Evolutionary conservation across 1,140 invertebrate genomes (phyloP).

Genomic region (Panulirus ornatus): DNA sequence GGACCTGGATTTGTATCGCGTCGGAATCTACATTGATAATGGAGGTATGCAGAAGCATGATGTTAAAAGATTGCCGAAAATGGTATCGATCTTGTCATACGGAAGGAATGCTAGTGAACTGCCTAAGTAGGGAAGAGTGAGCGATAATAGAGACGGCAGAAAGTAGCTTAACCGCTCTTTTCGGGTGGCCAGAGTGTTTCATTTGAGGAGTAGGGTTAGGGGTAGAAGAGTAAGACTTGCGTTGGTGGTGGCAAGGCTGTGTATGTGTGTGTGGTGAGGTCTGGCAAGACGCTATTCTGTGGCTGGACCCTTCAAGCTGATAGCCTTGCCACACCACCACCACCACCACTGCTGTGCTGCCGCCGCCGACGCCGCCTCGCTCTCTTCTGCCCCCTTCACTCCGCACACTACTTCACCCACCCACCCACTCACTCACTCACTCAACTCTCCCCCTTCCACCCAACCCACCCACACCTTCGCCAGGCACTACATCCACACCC

Average conservation of each 20-base stretch:
- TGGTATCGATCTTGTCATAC: too few species aligned
- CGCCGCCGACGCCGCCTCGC: neutral
- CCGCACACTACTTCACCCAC: neutral
- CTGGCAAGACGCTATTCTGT: slow-evolving; percentile 5
- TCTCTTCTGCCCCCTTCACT: neutral
- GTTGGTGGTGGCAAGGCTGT: neutral
- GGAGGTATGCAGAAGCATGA: too few species aligned
- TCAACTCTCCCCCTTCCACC: neutral
- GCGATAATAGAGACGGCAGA: too few species aligned
- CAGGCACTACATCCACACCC: neutral
- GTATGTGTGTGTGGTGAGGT: slow-evolving; percentile 2
- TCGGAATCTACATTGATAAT: too few species aligned
- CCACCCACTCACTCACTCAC: neutral
- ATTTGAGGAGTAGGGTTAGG: too few species aligned
- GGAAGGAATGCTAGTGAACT: too few species aligned
- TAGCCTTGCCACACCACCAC: slow-evolving; percentile 2
- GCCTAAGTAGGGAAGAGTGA: too few species aligned
- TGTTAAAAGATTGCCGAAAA: too few species aligned
- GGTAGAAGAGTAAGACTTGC: neutral
- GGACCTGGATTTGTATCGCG: too few species aligned
- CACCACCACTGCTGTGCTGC: neutral
- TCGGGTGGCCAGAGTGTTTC: too few species aligned
- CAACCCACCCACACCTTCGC: neutral
- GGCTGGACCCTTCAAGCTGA: slow-evolving; percentile 30
- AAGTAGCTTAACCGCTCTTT: too few species aligned